Evolutionary conservation across 1,140 invertebrate genomes (phyloP).

Genomic region (Leptinotarsa lineolata): DNA sequence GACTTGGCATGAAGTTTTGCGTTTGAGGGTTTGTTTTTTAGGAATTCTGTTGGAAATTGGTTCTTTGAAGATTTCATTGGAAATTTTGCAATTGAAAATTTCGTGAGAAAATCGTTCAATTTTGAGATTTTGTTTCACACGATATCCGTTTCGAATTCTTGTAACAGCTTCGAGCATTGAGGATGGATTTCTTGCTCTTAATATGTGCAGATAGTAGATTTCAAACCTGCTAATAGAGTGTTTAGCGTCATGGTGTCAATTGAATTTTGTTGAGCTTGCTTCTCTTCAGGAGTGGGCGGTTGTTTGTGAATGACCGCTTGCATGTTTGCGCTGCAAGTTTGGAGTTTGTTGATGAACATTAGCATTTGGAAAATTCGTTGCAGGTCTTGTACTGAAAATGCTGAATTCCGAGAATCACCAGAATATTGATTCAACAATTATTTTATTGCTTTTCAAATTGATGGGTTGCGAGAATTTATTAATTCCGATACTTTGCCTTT

Average conservation of each 20-base stretch:
- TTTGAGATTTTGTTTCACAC: no score
- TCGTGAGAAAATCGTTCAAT: no score
- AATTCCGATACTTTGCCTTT: not conserved
- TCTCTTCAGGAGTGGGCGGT: not conserved
- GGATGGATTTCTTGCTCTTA: constrained; percentile 7
- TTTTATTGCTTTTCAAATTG: not conserved
- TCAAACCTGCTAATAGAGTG: constrained; percentile 5
- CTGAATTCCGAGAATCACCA: constrained; percentile 20
- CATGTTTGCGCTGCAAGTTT: constrained; percentile 26
- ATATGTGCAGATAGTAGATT: not conserved
- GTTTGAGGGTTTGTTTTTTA: not conserved
- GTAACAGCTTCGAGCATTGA: no score
- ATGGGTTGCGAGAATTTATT: not conserved
- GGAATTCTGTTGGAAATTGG: not conserved
- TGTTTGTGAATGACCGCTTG: constrained; percentile 17
- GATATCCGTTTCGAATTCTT: no score
- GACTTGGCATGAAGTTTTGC: not conserved
- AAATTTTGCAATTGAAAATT: not conserved
- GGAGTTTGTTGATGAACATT: not conserved
- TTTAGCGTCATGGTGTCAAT: not conserved
- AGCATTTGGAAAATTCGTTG: constrained; percentile 25
- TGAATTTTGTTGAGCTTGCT: not conserved
- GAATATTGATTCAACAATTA: constrained; percentile 19
- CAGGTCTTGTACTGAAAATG: constrained; percentile 17
- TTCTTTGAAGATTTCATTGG: not conserved